Conservation (phyloP, 2,888 invertebrate genomes). For the Acanthosepion esculentum region DNA sequence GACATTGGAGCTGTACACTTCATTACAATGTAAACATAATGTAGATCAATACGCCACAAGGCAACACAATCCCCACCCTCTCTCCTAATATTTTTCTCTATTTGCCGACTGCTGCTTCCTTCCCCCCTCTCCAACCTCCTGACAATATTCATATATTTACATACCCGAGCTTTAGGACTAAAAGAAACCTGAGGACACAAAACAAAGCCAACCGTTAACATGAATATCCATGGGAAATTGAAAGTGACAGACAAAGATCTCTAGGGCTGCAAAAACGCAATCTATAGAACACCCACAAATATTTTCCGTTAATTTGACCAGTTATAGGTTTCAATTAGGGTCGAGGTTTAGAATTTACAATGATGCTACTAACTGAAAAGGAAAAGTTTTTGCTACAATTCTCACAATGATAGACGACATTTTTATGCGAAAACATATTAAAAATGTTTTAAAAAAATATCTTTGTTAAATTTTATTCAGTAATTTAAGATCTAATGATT, state of each 20-base stretch:
- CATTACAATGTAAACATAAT: slow-evolving; percentile 33
- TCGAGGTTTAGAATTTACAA: neutral
- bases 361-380: too few relatives aligned
- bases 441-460: too few relatives aligned
- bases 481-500: too few relatives aligned
- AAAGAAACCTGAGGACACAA: neutral
- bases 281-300: neutral
- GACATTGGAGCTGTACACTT: slow-evolving; percentile 7
- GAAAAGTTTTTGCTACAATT: too few relatives aligned
- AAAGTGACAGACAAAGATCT: neutral
- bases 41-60: neutral
- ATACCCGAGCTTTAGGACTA: neutral
- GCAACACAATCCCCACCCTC: neutral
- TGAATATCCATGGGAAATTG: slow-evolving; percentile 5
- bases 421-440: too few relatives aligned
- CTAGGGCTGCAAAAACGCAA: neutral
- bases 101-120: neutral
- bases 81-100: neutral
- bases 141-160: slow-evolving; percentile 7
- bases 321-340: neutral
- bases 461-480: too few relatives aligned
- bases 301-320: neutral
- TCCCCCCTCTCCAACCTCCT: neutral
- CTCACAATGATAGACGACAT: too few relatives aligned
- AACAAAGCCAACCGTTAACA: neutral